Evolutionary conservation across 2,113 vertebrate species (phyloP).

Genomic region (Micromys minutus): DNA sequence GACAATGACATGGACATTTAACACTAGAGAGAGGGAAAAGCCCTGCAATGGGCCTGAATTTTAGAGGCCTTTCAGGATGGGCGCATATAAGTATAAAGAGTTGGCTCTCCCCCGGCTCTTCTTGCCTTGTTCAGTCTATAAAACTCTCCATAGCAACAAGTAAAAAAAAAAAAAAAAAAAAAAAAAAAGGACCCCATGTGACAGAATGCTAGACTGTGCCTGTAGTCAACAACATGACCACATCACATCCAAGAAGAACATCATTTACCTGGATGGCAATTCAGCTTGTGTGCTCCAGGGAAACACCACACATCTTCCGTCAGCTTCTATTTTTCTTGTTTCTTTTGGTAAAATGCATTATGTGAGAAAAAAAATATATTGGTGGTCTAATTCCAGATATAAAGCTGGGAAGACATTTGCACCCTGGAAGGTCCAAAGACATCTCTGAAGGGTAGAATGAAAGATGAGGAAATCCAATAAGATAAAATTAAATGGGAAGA

Average conservation of each 20-base stretch:
- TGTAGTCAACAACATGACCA: neutral
- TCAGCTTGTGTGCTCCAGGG: neutral
- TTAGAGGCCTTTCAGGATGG: neutral
- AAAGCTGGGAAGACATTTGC: neutral
- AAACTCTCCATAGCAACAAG: neutral
- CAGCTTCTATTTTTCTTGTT: neutral
- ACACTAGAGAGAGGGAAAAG: neutral
- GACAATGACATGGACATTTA: neutral
- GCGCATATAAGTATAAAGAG: neutral
- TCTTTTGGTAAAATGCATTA: neutral
- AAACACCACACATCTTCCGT: neutral
- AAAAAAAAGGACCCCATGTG: no score
- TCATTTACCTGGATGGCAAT: neutral
- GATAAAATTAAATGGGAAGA: neutral
- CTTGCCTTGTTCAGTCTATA: neutral
- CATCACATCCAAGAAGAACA: neutral
- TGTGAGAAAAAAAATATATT: neutral
- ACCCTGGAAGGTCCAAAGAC: neutral
- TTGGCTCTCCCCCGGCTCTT: neutral
- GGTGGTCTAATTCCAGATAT: neutral
- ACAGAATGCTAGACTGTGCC: neutral
- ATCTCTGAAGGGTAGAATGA: neutral
- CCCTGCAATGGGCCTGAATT: slow-evolving; percentile 1
- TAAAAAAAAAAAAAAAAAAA: neutral
- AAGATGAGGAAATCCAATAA: neutral